These are phyloP conservation scores for Cyprinus carpio DNA, from an alignment of 2,113 vertebrate species.

Conservation along the genomic window DNA sequence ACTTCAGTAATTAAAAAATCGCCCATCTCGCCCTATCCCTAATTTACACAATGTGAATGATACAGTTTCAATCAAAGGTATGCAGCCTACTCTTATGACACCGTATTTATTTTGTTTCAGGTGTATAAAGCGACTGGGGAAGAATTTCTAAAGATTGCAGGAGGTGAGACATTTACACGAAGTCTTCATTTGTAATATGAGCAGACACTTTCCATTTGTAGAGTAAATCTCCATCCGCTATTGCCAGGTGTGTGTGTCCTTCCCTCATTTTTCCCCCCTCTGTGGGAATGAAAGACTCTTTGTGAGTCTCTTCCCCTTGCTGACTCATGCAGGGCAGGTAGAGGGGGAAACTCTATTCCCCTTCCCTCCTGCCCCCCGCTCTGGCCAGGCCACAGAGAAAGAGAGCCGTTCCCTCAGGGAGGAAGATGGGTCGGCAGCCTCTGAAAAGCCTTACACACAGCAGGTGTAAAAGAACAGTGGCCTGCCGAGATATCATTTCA, in stretches of 20 bases:
- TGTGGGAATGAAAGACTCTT: constrained; percentile 74
- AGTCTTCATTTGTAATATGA: constrained; percentile 38
- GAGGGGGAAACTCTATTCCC: constrained; percentile 54
- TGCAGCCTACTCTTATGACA: background rate
- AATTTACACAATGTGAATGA: background rate
- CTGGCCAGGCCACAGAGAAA: constrained; percentile 40
- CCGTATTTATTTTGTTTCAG: constrained; percentile 65
- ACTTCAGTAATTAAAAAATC: background rate
- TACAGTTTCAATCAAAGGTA: background rate
- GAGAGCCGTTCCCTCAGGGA: constrained; percentile 58
- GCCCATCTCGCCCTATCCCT: background rate
- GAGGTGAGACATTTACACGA: constrained; percentile 81
- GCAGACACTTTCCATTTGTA: constrained; percentile 22
- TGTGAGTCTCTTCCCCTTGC: constrained; percentile 65
- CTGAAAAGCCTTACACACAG: constrained; percentile 67
- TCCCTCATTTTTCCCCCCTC: constrained; percentile 63
- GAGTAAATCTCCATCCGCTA: constrained; percentile 31
- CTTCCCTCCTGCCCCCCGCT: constrained; percentile 38
- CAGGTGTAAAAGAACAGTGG: constrained; percentile 73
- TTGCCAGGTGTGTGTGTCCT: constrained; percentile 28
- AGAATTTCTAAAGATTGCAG: constrained; percentile 96
- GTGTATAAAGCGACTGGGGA: constrained; percentile 96
- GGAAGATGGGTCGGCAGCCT: constrained; percentile 56
- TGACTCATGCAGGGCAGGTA: constrained; percentile 62
- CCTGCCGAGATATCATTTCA: constrained; percentile 39